Base-by-base conservation (phyloP, 2,888 invertebrate species). In the Callimorpha dominula region DNA sequence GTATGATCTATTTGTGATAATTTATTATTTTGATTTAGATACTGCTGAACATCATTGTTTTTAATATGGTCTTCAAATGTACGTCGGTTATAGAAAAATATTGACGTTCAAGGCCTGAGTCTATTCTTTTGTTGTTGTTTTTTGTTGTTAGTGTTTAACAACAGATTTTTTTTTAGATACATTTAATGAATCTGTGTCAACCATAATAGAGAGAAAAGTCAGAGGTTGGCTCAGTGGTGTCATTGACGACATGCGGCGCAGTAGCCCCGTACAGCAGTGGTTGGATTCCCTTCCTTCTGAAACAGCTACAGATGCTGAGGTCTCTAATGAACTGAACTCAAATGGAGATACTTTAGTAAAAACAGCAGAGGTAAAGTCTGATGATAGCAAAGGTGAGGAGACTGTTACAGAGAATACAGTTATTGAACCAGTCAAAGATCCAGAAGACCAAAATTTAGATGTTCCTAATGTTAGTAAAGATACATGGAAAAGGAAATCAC, bases 191-290 rank as follows among this genome's bases (percentile, higher is more conserved):
- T 90, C 95, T 69, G 95, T 95, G 15, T 94, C 95, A 73, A 90
- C 94, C 82, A 88, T 95, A 89, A 86, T 96, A 85, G 95, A 95
- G 81, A 87, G 95, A 73, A 94, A 94, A 88, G 95, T 95, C 52
- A 89, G 95, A 79, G 93, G 94, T 81, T 96, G 96, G 96, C 87
- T 96, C 40, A 93, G 92, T 82, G 95, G 95, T 64, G 94, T 96
- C 6, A 91, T 96, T 78, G 94, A 94, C 90, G 96, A 96, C 85
- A 97, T 96, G 97, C 91, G 96, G 83, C 96, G 97, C 73, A 97
- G 97, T 87, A 97, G 97, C 80, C 96, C 97, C 68, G 97, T 98
- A 70, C 97, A 98, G 81, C 97, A 97, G 93, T 98, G 97, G 97
- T 96, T 97, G 78, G 97, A 97, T 86, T 97, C 97, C 11, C 91